Base-by-base conservation (phyloP, 2,888 invertebrate genomes). In the Ligdia adustata region DNA sequence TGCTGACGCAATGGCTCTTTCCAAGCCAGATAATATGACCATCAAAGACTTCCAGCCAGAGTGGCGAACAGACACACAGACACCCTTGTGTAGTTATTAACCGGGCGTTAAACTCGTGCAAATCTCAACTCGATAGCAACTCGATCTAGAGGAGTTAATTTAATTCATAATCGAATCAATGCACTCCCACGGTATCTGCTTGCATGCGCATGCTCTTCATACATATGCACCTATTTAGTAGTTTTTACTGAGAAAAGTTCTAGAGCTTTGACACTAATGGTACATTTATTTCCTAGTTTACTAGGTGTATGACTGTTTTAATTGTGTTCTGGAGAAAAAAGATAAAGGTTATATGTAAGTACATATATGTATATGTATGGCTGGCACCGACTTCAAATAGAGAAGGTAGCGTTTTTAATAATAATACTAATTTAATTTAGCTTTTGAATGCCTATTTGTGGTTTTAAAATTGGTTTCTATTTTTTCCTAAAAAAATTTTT, bases 161-260 rank as follows among this genome's bases (percentile, higher is more conserved):
- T 62, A 72, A 68, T 64, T 65, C 68, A 66, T 75, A 77, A 82
- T 79, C 71, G 66, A 81, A 73, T 75, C 74, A 70, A 71, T 73
- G 69, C 72, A 69, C 67, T 82, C 80, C 71, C 80, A 80, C 78
- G 75, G 69, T 55, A 66, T 50, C 40, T 48, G 43, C 52, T 55
- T 55, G 56, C 72, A 69, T 64, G 66, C 63, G 54, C 62, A 47
- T 57, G 56, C 44, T 60, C 67, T 64, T 13, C 9, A 15, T n/a
- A n/a, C n/a, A n/a, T n/a, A n/a, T n/a, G 4, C 63, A 61, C 46
- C 32, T 48, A 43, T 57, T 59, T 57, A 38, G 59, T 12, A 16
- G 35, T 41, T 35, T 57, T 59, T 43, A 32, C 39, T 15, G 37
- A 48, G 43, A 45, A 55, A 59, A 53, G 49, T 44, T 24, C 15